Evolutionary conservation across 2,888 invertebrate genomes (phyloP).

Genomic region (Epinotia bilunana): DNA sequence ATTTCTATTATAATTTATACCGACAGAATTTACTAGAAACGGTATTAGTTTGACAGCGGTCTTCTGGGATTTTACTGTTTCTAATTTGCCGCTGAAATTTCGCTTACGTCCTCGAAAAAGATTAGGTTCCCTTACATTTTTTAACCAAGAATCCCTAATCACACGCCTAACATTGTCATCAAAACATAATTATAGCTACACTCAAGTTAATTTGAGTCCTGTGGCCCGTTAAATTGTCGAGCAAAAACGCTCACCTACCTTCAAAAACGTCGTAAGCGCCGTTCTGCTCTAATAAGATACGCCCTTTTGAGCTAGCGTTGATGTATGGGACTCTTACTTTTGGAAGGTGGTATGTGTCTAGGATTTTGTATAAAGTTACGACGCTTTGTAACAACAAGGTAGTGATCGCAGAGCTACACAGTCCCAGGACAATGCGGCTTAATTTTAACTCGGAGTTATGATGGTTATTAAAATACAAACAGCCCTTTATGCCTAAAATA

Average conservation of each 20-base stretch:
- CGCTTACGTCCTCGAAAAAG: neutral
- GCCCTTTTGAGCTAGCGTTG: conserved; percentile 5
- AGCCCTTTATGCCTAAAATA: conserved; percentile 23
- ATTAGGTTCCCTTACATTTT: neutral
- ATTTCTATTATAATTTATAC: too few relatives aligned
- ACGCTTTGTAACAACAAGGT: neutral
- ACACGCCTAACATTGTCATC: conserved; percentile 37
- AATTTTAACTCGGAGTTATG: conserved; percentile 39
- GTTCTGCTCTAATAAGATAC: neutral
- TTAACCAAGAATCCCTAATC: conserved; percentile 27
- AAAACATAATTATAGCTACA: conserved; percentile 41
- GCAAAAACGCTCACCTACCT: neutral
- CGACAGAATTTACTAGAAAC: too few relatives aligned
- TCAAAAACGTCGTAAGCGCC: conserved; percentile 4
- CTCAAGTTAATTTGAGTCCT: conserved; percentile 37
- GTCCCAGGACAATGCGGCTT: conserved; percentile 42
- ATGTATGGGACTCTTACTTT: neutral
- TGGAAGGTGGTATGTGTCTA: neutral
- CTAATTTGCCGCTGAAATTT: too few relatives aligned
- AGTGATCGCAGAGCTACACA: neutral
- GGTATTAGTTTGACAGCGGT: too few relatives aligned
- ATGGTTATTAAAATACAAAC: conserved; percentile 43
- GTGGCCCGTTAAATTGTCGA: conserved; percentile 37
- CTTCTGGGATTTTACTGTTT: too few relatives aligned
- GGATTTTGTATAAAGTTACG: neutral